Evolutionary conservation across 2,113 vertebrate genomes (phyloP), one percentile per base, ranked within the genome.

Genomic region (Coptodon bakossiorum): DNA sequence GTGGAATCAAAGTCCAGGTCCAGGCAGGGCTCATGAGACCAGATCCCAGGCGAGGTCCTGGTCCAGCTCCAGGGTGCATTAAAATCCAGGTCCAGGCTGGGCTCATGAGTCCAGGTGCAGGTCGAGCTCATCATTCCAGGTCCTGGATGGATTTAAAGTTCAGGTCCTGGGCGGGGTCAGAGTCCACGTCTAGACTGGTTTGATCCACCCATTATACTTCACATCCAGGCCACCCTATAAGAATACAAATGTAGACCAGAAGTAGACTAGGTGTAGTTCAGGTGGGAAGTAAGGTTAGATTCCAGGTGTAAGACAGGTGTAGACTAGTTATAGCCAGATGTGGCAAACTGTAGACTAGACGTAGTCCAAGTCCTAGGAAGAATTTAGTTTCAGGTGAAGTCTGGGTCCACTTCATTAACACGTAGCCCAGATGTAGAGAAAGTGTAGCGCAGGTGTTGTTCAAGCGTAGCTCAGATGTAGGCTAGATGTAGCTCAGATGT

Each of bases 21-120:
- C 45, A 48, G 45, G 45, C 0, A 1, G 14, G 0, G 45, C 2
- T 48, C 45, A 48, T 48, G 0, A 48, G 0, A 16, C 56, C 13
- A 59, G 29, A 7, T 61, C 43, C 13, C 12, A 11, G 52, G 52
- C 2, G 9, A n/a, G 9, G 9, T 9, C 7, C n/a, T 4, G 22
- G n/a, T 22, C 11, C 22, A 56, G 8, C 3, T 56, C 53, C 11
- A 2, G 4, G 27, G 17, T 52, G 50, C 2, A n/a, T 53, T 0
- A 52, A 2, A 52, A 0, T 34, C 29, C 8, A 34, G 31, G 29
- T 63, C 4, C 17, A 14, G 66, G n/a, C 2, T 1, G n/a, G 3
- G n/a, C 7, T 8, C 17, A 68, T 12, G 5, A 54, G 4, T 66
- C 10, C 19, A 38, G 19, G 34, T 40, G 10, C 6, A n/a, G 17